Base-by-base conservation (phyloP, 2,888 invertebrate genomes). In the Poecilobothrus nobilitatus region DNA sequence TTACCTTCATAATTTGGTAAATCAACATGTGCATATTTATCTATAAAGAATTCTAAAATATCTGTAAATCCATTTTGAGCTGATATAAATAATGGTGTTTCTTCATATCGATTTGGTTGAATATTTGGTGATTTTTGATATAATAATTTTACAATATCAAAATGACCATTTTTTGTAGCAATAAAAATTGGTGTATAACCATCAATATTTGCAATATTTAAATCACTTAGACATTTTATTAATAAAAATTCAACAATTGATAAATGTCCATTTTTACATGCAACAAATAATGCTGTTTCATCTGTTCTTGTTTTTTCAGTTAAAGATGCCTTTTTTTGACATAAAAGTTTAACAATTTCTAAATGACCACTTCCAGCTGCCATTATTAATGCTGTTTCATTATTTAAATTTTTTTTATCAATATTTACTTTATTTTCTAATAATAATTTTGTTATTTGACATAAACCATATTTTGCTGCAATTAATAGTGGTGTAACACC, bases 1-100 rank as follows among this genome's bases (percentile, higher is more conserved):
- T 65, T 44, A 22, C 72, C 72, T 6, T 66, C 21, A 20, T 66
- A 27, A 66, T 27, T 67, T 66, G 12, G 65, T 18, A 63, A 67
- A 66, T 74, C 66, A 62, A 74, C 65, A 66, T 72, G 64, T 22
- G 71, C 68, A 63, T 70, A 71, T 18, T 72, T 64, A 0, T 66
- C 12, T 27, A 74, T 21, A 53, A 73, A 69, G 34, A 67, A 2
- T 15, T 70, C 66, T 10, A 70, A 64, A 34, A 63, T 22, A 15
- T 70, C 66, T 41, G n/a, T 3, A 22, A 69, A 18, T 27, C 71
- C 71, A 22, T 68, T 65, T 64, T 15, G 1, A 18, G 66, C 68
- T 63, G 74, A 74, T 21, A 66, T 15, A 68, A 70, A 66, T 67
- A 74, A 63, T n/a, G 71, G 68, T 33, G 71, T 71, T 53, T 63